phyloP scores from a whole-genome alignment of 2,888 invertebrate genomes.

The Merodon equestris region DNA sequence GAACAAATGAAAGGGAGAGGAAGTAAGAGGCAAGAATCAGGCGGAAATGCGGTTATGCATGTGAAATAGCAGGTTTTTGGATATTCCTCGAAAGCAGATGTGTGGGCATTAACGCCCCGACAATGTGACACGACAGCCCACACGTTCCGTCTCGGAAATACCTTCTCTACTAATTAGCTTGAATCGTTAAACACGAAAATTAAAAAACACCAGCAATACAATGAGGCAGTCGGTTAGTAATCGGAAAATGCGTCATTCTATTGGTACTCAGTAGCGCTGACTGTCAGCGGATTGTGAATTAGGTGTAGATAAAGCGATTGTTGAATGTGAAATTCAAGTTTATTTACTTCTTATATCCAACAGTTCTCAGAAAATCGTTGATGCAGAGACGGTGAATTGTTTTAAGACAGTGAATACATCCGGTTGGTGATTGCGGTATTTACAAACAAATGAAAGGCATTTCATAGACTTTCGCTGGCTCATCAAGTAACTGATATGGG shows the following conservation, averaged over 20 bases:
- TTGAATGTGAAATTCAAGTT: no score
- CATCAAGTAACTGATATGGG: no score
- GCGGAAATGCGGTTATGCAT: slow-evolving; percentile 63
- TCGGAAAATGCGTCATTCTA: slow-evolving; percentile 38
- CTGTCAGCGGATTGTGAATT: no score
- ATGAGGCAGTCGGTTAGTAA: slow-evolving; percentile 24
- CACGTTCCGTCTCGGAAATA: neutral
- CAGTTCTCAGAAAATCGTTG: no score
- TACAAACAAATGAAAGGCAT: no score
- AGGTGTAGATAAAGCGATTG: no score
- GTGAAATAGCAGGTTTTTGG: slow-evolving; percentile 32
- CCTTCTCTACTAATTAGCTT: slow-evolving; percentile 37
- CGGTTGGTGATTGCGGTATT: no score
- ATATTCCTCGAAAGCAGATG: slow-evolving; percentile 39
- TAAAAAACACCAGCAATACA: slow-evolving; percentile 23
- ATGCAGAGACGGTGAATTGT: no score
- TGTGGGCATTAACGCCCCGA: slow-evolving; percentile 16
- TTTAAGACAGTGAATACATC: no score
- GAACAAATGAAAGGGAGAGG: neutral
- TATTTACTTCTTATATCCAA: no score
- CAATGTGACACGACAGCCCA: slow-evolving; percentile 10
- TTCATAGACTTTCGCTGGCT: no score
- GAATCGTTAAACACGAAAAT: slow-evolving; percentile 14
- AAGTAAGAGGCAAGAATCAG: slow-evolving; percentile 21
- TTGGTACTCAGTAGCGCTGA: no score